These are phyloP conservation scores for Proales similis DNA, from an alignment of 1,140 invertebrate genomes.

Conservation along the genomic window DNA sequence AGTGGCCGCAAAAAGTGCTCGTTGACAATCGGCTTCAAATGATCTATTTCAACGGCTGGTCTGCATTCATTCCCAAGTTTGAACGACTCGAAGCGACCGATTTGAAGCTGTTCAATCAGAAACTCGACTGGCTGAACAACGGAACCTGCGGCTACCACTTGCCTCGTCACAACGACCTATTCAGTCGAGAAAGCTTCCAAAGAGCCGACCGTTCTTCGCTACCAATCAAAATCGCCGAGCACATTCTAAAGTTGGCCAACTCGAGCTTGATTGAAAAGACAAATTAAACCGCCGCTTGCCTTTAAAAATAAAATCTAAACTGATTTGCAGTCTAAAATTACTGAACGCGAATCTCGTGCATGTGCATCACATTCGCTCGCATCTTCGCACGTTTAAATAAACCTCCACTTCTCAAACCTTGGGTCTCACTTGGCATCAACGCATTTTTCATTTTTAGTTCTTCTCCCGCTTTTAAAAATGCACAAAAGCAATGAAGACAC, in stretches of 20 bases:
- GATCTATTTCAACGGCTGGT: slow-evolving; percentile 36
- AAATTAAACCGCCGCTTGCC: too few relatives aligned
- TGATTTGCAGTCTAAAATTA: too few relatives aligned
- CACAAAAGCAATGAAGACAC: too few relatives aligned
- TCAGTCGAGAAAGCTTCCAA: slow-evolving; percentile 2
- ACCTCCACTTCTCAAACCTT: too few relatives aligned
- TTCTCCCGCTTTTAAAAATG: too few relatives aligned
- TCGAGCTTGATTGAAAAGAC: too few relatives aligned
- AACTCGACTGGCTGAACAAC: slow-evolving; percentile 35
- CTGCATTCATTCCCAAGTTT: slow-evolving; percentile 22
- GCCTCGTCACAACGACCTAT: slow-evolving; percentile 10
- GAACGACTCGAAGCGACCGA: slow-evolving; percentile 13
- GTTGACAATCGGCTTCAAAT: slow-evolving; percentile 34
- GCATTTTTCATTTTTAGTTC: too few relatives aligned
- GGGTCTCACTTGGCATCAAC: too few relatives aligned
- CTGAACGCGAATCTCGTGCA: too few relatives aligned
- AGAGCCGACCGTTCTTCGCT: slow-evolving; percentile 10
- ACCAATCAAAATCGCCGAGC: slow-evolving; percentile 13
- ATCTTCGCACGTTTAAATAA: too few relatives aligned
- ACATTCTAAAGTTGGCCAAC: slow-evolving; percentile 36
- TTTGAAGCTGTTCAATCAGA: slow-evolving; percentile 24
- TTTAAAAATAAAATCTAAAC: too few relatives aligned
- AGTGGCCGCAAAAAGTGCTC: slow-evolving; percentile 13
- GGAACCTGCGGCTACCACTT: slow-evolving; percentile 32
- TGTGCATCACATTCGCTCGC: too few relatives aligned